Base-by-base conservation (phyloP, 2,113 vertebrate species). In the Sinosuthora webbiana region DNA sequence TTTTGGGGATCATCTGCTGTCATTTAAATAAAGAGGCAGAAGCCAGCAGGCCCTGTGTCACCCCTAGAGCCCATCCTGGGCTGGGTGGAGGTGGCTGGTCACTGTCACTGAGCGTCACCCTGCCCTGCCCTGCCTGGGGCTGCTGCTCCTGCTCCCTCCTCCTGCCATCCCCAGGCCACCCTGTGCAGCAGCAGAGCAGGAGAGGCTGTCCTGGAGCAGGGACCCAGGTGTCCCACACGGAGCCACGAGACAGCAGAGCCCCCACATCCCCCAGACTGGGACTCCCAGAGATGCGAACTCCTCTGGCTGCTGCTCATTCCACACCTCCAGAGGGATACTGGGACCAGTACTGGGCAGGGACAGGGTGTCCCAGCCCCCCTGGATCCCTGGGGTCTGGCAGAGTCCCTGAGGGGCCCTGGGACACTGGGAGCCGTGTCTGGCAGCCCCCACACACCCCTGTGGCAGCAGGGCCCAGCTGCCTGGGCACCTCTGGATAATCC, bases 201-300 rank as follows among this genome's bases (percentile, higher is more conserved):
- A 33, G 28, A 49, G 57, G 6, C 50, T 44, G 21, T 33, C 19
- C 45, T 30, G 44, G 59, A 42, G 22, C 75, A 25, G 3, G 2
- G 71, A 47, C 8, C 23, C 42, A 9, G 50, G 37, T n/a, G n/a
- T 20, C 23, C 57, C 74, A 44, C 33, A 53, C 1, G 5, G 53
- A 4, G 53, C 67, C 62, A 28, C 1, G 11, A 50, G 50, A 15
- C 45, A 56, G 2, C 6, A 4, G 70, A 83, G 20, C 39, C 56
- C 82, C 19, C 31, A 9, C 2, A 31, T 2, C 4, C 28, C 23
- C n/a, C 28, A 2, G 12, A 3, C 3, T 0, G 0, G 16, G 24
- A 10, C 35, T 30, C 33, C 13, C 45, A 84, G 64, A 1, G 0
- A 1, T 4, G 28, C 23, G 33, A 77, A 7, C 30, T 24, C 3